phyloP scores from a whole-genome alignment of 2,113 vertebrate genomes.

The Tupaia tana region DNA sequence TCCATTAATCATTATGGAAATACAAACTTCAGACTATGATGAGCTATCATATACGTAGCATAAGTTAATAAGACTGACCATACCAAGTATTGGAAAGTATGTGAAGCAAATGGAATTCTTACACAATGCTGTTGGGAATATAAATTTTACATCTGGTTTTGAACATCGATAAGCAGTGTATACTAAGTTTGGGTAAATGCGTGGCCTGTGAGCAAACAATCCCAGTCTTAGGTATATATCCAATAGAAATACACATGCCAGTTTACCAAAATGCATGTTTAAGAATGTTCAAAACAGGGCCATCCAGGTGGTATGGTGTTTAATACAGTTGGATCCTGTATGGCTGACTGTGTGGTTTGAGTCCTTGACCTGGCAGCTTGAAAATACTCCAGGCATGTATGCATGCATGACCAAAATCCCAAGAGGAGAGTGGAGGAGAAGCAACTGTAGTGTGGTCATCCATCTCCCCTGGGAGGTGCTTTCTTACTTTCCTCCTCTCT shows the following conservation, averaged over 20 bases:
- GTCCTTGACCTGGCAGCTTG: too few species aligned
- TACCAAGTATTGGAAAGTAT: background rate
- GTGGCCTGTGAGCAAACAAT: background rate
- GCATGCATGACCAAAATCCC: too few species aligned
- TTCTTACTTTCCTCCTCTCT: too few species aligned
- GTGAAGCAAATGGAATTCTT: background rate
- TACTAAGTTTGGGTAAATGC: background rate
- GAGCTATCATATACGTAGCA: background rate
- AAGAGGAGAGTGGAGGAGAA: too few species aligned
- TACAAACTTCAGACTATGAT: background rate
- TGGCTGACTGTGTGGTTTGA: too few species aligned
- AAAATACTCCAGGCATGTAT: too few species aligned
- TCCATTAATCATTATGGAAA: background rate
- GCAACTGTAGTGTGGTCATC: too few species aligned
- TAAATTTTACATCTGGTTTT: background rate
- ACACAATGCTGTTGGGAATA: background rate
- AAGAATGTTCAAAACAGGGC: too few species aligned
- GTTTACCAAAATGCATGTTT: background rate
- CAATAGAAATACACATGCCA: background rate
- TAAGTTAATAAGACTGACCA: conserved; percentile 27
- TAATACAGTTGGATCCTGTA: too few species aligned
- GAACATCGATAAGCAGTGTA: background rate
- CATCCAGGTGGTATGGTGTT: too few species aligned
- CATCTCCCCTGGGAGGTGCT: too few species aligned
- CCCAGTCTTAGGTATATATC: background rate